phyloP scores from a whole-genome alignment of 2,113 vertebrate species.

The Rhinolophus ferrumequinum region DNA sequence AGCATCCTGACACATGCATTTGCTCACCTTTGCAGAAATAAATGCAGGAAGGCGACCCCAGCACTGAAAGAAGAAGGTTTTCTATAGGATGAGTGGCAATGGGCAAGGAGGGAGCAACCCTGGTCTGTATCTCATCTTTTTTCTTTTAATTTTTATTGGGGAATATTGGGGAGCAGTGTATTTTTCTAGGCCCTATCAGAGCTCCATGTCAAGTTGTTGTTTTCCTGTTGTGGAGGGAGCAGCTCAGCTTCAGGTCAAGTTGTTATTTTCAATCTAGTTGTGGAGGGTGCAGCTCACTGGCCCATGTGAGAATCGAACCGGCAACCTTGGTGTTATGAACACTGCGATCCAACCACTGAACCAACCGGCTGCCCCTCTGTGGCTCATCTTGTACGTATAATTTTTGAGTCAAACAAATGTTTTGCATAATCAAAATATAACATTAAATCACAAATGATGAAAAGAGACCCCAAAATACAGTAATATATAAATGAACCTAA shows the following conservation, averaged over 20 bases:
- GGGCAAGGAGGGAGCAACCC: background rate
- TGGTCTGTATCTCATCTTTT: background rate
- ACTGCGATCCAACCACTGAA: too few species aligned
- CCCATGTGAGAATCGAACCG: too few species aligned
- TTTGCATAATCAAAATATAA: background rate
- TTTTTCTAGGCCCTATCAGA: too few species aligned
- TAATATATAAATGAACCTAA: background rate
- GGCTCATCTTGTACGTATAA: background rate
- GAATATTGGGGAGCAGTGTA: too few species aligned
- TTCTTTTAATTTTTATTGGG: too few species aligned
- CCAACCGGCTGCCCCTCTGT: background rate
- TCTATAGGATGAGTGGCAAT: fast-evolving
- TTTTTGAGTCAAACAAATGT: background rate
- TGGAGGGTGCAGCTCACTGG: too few species aligned
- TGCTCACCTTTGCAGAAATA: background rate
- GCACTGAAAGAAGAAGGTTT: background rate
- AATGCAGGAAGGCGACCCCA: background rate
- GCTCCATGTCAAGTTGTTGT: too few species aligned
- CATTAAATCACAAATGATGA: background rate
- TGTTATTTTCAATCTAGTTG: too few species aligned
- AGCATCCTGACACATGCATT: background rate
- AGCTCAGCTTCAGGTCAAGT: too few species aligned
- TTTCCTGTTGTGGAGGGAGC: too few species aligned
- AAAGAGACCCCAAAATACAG: background rate
- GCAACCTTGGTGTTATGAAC: too few species aligned